These are phyloP conservation scores for Drosophila yooni DNA, from an alignment of 2,888 invertebrate species.

Conservation along the genomic window DNA sequence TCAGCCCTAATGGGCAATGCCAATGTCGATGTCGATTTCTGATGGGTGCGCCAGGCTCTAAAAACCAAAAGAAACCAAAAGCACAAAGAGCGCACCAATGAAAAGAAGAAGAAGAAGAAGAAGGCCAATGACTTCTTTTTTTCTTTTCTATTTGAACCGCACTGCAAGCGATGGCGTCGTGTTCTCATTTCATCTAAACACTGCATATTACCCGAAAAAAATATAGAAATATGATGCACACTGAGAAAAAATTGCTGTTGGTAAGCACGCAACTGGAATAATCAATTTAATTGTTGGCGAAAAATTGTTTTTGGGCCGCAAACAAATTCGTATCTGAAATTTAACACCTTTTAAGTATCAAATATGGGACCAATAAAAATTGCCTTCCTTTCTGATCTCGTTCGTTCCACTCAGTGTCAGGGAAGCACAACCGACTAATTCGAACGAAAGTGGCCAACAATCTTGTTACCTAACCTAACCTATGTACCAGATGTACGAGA, in stretches of 20 bases:
- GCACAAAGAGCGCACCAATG: not conserved
- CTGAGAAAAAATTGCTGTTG: not conserved
- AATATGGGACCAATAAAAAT: not conserved
- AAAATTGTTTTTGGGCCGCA: not conserved
- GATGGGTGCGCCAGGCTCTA: constrained; percentile 27
- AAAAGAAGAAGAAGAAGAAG: constrained; percentile 20
- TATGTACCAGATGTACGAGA: not conserved
- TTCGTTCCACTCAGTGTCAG: not conserved
- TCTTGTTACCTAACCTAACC: not conserved
- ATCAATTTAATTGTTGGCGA: not conserved
- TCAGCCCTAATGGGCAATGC: constrained; percentile 60
- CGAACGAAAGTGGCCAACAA: not conserved
- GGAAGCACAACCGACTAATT: not conserved
- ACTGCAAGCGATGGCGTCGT: constrained; percentile 9
- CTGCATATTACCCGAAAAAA: constrained; percentile 25
- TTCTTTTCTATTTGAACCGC: constrained; percentile 10
- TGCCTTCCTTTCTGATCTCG: not conserved
- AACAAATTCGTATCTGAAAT: not conserved
- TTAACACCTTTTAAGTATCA: not conserved
- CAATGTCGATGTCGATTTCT: constrained; percentile 44
- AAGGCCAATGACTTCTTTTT: constrained; percentile 70
- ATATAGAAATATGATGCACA: not conserved
- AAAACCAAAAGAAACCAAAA: constrained; percentile 1
- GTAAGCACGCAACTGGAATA: not conserved
- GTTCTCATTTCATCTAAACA: constrained; percentile 34